Base-by-base conservation (phyloP, 92 coral and sea anemone genomes). In the Scolanthus callimorphus region DNA sequence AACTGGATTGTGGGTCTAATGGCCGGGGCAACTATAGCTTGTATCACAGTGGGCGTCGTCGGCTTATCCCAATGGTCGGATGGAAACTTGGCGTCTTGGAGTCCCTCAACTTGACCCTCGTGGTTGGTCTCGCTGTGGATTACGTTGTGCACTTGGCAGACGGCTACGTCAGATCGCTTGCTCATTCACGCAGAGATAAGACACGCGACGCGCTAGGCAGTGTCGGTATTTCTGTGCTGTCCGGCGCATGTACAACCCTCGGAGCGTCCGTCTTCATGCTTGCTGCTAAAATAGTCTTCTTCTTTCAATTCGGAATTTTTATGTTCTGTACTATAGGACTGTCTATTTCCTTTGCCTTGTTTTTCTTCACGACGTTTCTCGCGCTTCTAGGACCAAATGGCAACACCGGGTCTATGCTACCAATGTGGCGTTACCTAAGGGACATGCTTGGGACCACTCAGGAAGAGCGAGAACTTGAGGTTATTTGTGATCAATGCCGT, bases 121-220 rank as follows among this genome's bases (percentile, higher is more conserved):
- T 90, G 3, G 97, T 90, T 25, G 97, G 97, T 19, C 79, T 90
- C 11, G 90, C 97, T 11, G 97, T 90, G 23, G 97, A 90, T 34
- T 90, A 90, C 58, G 97, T 90, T n/a, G 97, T 90, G 20, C 97
- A 90, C 59, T 83, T 90, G 48, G 97, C 97, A 12, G 97, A 90
- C 41, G 95, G 95, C 15, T 90, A 90, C 67, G 94, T 90, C 31
- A 54, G 90, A 31, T 87, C 94, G 30, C 76, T 74, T 22, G 63
- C 62, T 28, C 85, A 64, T 39, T 51, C 79, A 21, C 81, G 98
- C 24, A 62, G 76, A 30, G 85, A 82, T 25, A 92, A 85, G 51
- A 86, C 86, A 23, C 70, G 87, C 17, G 88, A 92, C 43, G 86
- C 91, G 19, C 60, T 92, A 29, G 85, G 92, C 29, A 76, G 71